phyloP scores from a whole-genome alignment of 2,888 invertebrate genomes.

The Eupithecia dodoneata region DNA sequence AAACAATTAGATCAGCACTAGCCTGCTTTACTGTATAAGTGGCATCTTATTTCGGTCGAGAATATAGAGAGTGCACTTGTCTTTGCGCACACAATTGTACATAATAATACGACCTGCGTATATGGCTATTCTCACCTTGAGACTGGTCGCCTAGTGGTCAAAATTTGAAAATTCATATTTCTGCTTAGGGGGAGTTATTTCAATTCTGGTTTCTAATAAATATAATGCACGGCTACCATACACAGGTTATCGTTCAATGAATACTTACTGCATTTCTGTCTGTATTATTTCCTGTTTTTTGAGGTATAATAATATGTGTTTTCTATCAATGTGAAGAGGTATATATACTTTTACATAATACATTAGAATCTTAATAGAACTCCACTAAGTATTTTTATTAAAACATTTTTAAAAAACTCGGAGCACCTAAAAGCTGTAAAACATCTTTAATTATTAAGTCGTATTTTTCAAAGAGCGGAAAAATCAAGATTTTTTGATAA shows the following conservation, averaged over 20 bases:
- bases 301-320: too few species aligned
- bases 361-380: background rate
- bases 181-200: background rate
- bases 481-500: constrained; percentile 57
- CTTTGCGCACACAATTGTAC: background rate
- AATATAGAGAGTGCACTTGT: background rate
- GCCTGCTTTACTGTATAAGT: background rate
- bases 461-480: constrained; percentile 49
- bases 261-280: too few species aligned
- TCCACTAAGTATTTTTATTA: background rate
- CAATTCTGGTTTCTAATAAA: background rate
- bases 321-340: too few species aligned
- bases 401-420: background rate
- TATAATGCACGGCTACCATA: background rate
- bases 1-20: background rate
- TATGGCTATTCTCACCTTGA: background rate
- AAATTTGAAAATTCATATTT: background rate
- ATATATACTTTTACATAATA: too few species aligned
- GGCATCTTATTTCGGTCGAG: too few species aligned
- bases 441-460: constrained; percentile 45
- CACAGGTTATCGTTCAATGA: too few species aligned
- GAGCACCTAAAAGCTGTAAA: constrained; percentile 25
- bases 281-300: too few species aligned
- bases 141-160: background rate
- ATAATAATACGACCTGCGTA: background rate